Percentiles rank a stretch among this genome's conserved stretches.
Conservation (phyloP, 2,113 vertebrate genomes). For the Corvus cornix region DNA sequence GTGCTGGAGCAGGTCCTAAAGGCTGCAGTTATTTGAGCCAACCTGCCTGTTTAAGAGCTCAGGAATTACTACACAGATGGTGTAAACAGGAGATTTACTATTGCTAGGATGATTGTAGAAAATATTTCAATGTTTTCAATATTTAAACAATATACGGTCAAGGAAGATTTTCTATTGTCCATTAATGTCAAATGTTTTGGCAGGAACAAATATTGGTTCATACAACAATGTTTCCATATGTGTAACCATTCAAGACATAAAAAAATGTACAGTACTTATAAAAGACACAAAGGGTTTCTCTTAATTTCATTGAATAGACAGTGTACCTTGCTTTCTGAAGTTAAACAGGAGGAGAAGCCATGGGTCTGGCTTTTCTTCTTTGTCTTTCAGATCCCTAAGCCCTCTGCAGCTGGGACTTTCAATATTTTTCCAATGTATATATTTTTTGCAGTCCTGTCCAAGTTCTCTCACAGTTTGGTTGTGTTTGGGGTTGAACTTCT, state of each 20-base stretch:
- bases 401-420: background rate
- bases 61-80: background rate
- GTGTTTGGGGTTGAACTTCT: constrained; percentile 29
- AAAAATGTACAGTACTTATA: background rate
- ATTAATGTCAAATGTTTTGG: background rate
- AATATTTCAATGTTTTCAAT: background rate
- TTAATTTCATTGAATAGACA: background rate
- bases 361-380: background rate
- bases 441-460: background rate
- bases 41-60: background rate
- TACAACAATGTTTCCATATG: background rate
- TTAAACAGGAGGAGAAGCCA: background rate
- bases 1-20: background rate
- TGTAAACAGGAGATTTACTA: background rate
- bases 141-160: background rate
- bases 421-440: background rate
- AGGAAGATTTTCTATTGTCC: background rate
- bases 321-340: background rate
- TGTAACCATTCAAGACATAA: background rate
- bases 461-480: background rate
- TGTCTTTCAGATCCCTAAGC: background rate
- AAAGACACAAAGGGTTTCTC: background rate
- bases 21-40: background rate
- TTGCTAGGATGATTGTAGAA: background rate
- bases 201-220: background rate